These are phyloP conservation scores for Sycophila sp. DNA, from an alignment of 1,140 invertebrate species.

Conservation along the genomic window DNA sequence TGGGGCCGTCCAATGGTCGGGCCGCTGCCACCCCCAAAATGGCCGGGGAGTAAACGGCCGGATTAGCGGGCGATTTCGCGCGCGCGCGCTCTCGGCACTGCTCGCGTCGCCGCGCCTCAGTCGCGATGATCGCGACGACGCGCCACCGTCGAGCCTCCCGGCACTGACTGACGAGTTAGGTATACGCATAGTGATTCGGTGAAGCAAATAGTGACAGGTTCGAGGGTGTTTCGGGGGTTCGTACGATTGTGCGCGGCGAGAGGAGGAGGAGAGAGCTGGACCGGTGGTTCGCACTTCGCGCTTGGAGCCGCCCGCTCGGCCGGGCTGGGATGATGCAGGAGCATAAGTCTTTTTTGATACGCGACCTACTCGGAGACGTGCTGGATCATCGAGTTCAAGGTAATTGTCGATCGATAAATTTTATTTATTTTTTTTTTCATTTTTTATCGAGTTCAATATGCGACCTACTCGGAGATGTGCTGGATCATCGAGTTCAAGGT, in stretches of 20 bases:
- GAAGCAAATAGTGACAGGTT: not conserved
- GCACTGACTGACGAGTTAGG: no score
- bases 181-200: no score
- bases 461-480: constrained; percentile 80
- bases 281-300: not conserved
- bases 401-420: no score
- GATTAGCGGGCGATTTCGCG: constrained; percentile 65
- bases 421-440: no score
- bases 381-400: constrained; percentile 68
- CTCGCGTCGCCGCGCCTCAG: constrained; percentile 43
- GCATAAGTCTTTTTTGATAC: constrained; percentile 81
- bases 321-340: constrained; percentile 68
- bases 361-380: constrained; percentile 80
- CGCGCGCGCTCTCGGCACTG: constrained; percentile 34
- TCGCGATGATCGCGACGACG: no score
- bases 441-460: no score
- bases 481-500: constrained; percentile 68
- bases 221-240: not conserved
- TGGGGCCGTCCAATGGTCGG: constrained; percentile 40
- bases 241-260: not conserved
- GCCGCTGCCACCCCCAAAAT: constrained; percentile 64
- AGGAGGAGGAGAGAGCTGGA: constrained; percentile 1
- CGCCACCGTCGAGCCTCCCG: no score
- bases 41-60: constrained; percentile 66
- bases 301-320: not conserved